Evolutionary conservation across 2,888 invertebrate species (phyloP).

Genomic region (Idaea biselata): DNA sequence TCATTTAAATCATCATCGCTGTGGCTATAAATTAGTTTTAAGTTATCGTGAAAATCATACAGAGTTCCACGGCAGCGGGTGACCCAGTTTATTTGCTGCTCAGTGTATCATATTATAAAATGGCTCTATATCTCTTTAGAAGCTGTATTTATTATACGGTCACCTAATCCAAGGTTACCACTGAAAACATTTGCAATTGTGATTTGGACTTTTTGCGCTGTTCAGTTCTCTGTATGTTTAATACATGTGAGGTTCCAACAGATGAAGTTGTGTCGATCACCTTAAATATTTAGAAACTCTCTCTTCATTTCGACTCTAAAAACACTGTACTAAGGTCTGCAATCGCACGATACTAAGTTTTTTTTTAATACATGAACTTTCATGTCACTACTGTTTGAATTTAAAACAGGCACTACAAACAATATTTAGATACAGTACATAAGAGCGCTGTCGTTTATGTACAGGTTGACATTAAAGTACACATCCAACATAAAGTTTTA

Average conservation of each 20-base stretch:
- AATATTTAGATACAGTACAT: not conserved
- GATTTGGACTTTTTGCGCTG: constrained; percentile 68
- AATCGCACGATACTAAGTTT: constrained; percentile 6
- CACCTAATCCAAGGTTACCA: constrained; percentile 68
- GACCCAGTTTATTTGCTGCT: too few relatives aligned
- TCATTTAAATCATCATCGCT: too few relatives aligned
- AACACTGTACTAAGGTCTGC: constrained; percentile 15
- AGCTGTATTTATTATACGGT: constrained; percentile 48
- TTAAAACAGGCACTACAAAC: not conserved
- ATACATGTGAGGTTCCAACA: constrained; percentile 61
- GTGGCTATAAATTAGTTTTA: too few relatives aligned
- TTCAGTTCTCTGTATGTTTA: constrained; percentile 54
- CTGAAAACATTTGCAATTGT: constrained; percentile 64
- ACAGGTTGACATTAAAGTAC: not conserved
- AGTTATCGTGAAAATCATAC: too few relatives aligned
- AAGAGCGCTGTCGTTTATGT: not conserved
- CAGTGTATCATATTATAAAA: too few relatives aligned
- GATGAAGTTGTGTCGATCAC: constrained; percentile 62
- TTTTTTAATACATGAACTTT: constrained; percentile 18
- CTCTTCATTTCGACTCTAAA: constrained; percentile 33
- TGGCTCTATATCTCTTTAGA: constrained; percentile 26
- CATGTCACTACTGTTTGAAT: constrained; percentile 11
- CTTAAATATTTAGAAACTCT: constrained; percentile 40
- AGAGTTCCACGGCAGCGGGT: too few relatives aligned
- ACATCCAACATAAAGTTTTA: too few relatives aligned